Base-by-base conservation (phyloP, 2,888 invertebrate genomes). In the Andrena bicolor region DNA sequence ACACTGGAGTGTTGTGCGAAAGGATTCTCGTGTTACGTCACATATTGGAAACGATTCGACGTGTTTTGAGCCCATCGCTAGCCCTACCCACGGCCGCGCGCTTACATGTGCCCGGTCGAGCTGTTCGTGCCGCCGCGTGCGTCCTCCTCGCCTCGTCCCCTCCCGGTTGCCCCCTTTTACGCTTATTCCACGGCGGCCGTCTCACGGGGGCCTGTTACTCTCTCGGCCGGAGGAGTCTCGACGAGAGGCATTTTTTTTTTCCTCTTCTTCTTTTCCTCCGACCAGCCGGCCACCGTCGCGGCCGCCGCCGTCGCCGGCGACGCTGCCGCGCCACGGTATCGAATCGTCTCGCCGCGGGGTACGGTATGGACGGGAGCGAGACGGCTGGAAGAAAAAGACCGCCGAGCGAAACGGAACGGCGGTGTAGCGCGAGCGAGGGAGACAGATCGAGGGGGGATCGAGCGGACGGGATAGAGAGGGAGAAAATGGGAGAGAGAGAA, bases 151-250 rank as follows among this genome's bases (percentile, higher is more conserved):
- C 71, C 35, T 53, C 65, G 30, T 16, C 61, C 73, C 69, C 78
- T 61, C 63, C 58, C 75, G 65, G 70, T 56, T 20, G 61, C 79
- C 80, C 74, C 76, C 75, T 72, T 79, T 76, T 83, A 75, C 85
- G 80, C 80, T 79, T 66, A 76, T 85, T 86, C 83, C 83, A 78
- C 84, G 72, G 69, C 60, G 53, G 48, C 30, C 90, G 83, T 91
- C 90, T 90, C 92, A 91, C 91, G 91, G 90, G 90, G 91, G 91
- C 92, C 91, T 90, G 90, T 92, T 92, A 90, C 91, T 91, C 90
- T 85, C 86, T 81, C 83, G 73, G 56, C 41, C 41, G 41, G 41
- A 41, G 41, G 41, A 73, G 58, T 48, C 85, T 82, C 79, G 73
- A 65, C 63, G 58, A 73, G 58, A 75, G 70, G 84, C 86, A 88